Conservation (phyloP, 2,888 invertebrate genomes). For the Tillus elongatus region DNA sequence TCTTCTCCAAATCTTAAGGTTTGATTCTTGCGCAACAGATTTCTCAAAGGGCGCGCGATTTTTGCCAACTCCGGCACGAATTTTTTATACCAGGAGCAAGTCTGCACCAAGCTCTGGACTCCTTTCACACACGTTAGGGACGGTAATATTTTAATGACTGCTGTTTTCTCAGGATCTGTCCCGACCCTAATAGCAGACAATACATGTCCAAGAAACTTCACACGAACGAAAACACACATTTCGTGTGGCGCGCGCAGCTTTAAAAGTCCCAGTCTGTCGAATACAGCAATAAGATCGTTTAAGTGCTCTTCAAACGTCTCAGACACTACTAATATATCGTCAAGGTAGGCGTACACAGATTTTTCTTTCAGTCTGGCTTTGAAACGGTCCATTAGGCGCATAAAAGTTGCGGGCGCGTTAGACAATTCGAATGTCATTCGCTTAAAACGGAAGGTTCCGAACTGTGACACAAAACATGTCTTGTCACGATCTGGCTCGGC, state of each 20-base stretch:
- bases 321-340: too few species aligned
- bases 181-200: constrained; percentile 3
- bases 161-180: constrained; percentile 6
- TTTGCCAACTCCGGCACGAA: constrained; percentile 10
- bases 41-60: constrained; percentile 11
- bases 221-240: neutral
- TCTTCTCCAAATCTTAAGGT: too few species aligned
- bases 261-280: neutral
- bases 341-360: too few species aligned
- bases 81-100: constrained; percentile 14
- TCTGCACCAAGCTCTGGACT: too few species aligned
- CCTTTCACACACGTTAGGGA: constrained; percentile 9
- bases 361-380: too few species aligned
- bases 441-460: constrained; percentile 10
- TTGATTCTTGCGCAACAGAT: constrained; percentile 13
- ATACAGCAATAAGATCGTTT: neutral
- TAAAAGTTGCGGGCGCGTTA: constrained; percentile 10
- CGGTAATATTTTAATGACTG: constrained; percentile 5
- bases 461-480: constrained; percentile 10
- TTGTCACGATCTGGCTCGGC: too few species aligned
- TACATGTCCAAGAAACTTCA: constrained; percentile 8
- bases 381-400: constrained; percentile 6
- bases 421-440: constrained; percentile 8
- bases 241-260: constrained; percentile 3
- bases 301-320: constrained; percentile 5